Evolutionary conservation across 2,797 vertebrate species (phyloP), one percentile per base, ranked within the genome.

Genomic region (Chanos chanos): DNA sequence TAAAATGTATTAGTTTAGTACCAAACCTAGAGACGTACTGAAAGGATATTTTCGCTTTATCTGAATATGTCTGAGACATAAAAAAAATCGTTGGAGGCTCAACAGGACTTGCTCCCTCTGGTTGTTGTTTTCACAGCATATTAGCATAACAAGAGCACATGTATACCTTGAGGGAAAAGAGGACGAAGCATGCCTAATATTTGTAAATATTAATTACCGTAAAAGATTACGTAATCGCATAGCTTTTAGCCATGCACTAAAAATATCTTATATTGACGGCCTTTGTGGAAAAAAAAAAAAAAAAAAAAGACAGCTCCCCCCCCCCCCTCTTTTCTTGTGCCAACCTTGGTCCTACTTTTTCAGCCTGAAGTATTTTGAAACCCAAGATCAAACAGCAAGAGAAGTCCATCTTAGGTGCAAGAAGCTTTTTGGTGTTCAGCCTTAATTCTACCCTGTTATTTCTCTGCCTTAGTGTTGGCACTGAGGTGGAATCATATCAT

Each of bases 131-230:
- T 81, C 64, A 70, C 68, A 74, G 77, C 34, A 47, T 33, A 77
- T 81, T 71, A 80, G 61, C 39, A 22, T 80, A 75, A 77, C 64
- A 66, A 75, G 40, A 51, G 73, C 57, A 61, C 72, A 70, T 48
- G 77, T 59, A 61, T 28, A 49, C 65, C 68, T 75, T 19, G 25
- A 76, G 64, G 70, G 67, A 48, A 30, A 53, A 57, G 50, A 45
- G 44, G 24, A 30, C 41, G 50, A 80, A 45, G 66, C 53, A n/a
- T 73, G 73, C 76, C 76, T 81, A 82, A 84, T 84, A 81, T 83
- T 82, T 82, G 66, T 78, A 78, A 79, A 83, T 81, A 80, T 77
- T 77, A 83, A 86, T 84, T 86, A 85, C 85, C 79, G 71, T 78
- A 80, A 79, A 51, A 33, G 3, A 28, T 83, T 78, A 79, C 59